Percentiles rank a stretch among this genome's conserved stretches.
These are phyloP conservation scores for Theristus sp. DNA, from an alignment of 2,888 invertebrate species.

Conservation along the genomic window DNA sequence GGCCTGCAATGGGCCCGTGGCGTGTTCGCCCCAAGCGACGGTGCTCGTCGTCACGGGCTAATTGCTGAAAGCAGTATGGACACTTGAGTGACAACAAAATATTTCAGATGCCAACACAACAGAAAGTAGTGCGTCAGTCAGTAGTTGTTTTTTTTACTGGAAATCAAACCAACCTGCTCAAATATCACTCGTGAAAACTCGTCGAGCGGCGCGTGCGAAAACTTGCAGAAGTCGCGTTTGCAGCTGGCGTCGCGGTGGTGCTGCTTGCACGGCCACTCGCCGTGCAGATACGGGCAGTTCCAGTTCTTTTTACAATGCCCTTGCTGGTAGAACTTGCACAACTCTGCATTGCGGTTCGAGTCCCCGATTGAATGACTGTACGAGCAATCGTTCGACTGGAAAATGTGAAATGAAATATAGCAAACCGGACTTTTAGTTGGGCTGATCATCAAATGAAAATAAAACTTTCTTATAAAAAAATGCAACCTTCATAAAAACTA, in stretches of 20 bases:
- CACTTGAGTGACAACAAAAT: neutral
- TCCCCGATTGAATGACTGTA: conserved; percentile 24
- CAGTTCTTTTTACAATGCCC: conserved; percentile 7
- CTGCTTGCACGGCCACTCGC: conserved; percentile 23
- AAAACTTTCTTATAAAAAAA: too few relatives aligned
- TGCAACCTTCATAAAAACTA: too few relatives aligned
- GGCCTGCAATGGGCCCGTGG: too few relatives aligned
- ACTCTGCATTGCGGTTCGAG: conserved; percentile 18
- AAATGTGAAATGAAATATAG: too few relatives aligned
- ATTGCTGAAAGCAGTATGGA: neutral
- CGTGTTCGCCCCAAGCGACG: neutral
- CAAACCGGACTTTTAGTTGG: too few relatives aligned
- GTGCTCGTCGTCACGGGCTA: neutral
- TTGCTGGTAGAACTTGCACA: conserved; percentile 24
- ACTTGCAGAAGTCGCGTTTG: conserved; percentile 19
- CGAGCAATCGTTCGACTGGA: conserved; percentile 19
- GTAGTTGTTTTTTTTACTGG: too few relatives aligned
- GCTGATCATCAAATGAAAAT: too few relatives aligned
- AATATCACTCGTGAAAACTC: conserved; percentile 22
- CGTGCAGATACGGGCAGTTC: conserved; percentile 20
- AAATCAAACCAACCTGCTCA: conserved; percentile 14
- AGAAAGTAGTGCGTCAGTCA: too few relatives aligned
- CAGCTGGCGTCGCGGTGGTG: conserved; percentile 22
- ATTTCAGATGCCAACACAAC: too few relatives aligned
- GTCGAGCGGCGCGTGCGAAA: conserved; percentile 22